Conservation (phyloP, 2,113 vertebrate genomes). For the Chlorodrepanis virens region DNA sequence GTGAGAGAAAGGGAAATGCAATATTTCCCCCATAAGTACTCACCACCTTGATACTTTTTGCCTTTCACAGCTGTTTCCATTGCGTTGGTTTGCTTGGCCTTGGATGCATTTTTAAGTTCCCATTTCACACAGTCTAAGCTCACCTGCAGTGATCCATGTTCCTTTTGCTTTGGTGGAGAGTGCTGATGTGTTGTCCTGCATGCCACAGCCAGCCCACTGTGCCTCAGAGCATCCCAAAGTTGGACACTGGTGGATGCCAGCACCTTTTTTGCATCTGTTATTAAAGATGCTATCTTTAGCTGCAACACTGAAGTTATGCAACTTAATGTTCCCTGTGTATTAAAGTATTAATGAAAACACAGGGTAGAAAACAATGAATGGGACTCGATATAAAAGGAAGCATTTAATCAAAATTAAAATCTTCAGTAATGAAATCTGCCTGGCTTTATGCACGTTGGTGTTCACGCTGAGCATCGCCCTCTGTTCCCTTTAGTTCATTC, state of each 20-base stretch:
- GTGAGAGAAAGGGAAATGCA: background rate
- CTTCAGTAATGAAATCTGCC: conserved; percentile 41
- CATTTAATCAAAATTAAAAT: conserved; percentile 56
- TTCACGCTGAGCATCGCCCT: background rate
- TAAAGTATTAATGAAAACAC: conserved; percentile 36
- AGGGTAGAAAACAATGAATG: background rate
- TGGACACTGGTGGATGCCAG: background rate
- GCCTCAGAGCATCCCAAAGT: background rate
- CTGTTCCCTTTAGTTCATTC: conserved; percentile 37
- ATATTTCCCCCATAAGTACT: background rate
- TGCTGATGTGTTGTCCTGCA: background rate
- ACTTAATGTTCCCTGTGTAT: background rate
- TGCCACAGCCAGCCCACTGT: background rate
- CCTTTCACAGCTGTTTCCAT: background rate
- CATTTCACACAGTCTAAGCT: background rate
- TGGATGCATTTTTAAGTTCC: background rate
- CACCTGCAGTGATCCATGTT: background rate
- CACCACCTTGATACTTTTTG: background rate
- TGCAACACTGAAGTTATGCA: background rate
- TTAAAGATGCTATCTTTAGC: conserved; percentile 60
- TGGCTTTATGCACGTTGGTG: background rate
- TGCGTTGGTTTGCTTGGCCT: background rate
- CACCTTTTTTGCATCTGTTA: background rate
- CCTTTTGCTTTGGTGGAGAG: background rate
- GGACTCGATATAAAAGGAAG: conserved; percentile 8